phyloP scores from a whole-genome alignment of 1,140 invertebrate species.

The Platyscapa corneri region DNA sequence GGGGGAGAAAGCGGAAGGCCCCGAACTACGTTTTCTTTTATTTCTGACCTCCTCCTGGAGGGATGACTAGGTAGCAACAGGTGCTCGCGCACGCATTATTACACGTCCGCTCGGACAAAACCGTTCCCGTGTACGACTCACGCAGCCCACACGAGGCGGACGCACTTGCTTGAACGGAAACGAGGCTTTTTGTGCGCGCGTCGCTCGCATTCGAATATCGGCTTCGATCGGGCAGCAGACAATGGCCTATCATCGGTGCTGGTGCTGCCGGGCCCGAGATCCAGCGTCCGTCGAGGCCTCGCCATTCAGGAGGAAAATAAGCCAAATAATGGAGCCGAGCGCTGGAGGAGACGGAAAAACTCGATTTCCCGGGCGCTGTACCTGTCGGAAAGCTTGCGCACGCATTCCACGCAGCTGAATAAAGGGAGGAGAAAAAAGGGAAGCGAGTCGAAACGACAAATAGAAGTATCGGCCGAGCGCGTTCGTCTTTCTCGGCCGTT shows the following conservation, averaged over 20 bases:
- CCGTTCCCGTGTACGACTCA: too few species aligned
- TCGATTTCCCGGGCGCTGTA: not conserved
- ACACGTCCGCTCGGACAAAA: too few species aligned
- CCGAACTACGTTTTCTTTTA: not conserved
- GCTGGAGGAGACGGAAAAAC: not conserved
- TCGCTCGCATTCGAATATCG: not conserved
- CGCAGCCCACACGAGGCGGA: too few species aligned
- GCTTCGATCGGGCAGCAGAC: not conserved
- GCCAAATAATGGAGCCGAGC: too few species aligned
- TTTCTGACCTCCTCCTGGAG: not conserved
- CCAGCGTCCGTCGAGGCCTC: too few species aligned
- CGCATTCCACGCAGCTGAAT: not conserved
- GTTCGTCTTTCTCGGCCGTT: not conserved
- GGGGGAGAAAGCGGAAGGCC: too few species aligned
- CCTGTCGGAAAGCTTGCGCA: not conserved
- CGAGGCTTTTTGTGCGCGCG: too few species aligned
- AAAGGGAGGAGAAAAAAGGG: not conserved
- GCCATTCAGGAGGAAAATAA: too few species aligned
- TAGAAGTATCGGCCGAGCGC: not conserved
- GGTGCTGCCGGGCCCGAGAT: too few species aligned
- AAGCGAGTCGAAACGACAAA: not conserved
- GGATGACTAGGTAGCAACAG: not conserved
- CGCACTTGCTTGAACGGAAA: not conserved
- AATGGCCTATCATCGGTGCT: too few species aligned
- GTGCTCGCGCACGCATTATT: not conserved